A percentile compares a stretch with the other conserved stretches of the same genome.
Evolutionary conservation across 2,113 vertebrate genomes (phyloP).

Genomic region (Lophotis ruficrista): DNA sequence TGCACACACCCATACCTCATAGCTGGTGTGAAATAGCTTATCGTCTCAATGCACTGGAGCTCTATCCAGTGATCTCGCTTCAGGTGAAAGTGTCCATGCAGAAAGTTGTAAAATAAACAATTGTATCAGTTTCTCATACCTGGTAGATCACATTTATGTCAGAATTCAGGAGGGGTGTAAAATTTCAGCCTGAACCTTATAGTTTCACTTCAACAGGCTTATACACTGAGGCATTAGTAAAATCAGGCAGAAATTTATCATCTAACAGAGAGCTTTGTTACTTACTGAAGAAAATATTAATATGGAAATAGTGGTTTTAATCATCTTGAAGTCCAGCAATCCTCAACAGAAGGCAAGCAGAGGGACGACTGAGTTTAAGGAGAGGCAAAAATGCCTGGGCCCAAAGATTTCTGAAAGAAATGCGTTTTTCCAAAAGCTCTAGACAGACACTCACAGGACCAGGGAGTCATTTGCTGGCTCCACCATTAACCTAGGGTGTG

Average conservation of each 20-base stretch:
- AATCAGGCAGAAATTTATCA: neutral
- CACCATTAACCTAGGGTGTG: neutral
- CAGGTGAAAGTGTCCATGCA: neutral
- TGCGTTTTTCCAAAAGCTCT: neutral
- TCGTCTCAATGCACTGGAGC: neutral
- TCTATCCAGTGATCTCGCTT: no score
- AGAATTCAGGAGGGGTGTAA: neutral
- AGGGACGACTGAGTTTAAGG: neutral
- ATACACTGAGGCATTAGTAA: neutral
- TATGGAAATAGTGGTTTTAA: neutral
- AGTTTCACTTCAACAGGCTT: neutral
- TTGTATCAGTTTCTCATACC: neutral
- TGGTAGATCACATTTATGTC: neutral
- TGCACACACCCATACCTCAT: accelerated
- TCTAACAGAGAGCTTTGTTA: neutral
- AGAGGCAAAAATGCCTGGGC: neutral
- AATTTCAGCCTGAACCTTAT: neutral
- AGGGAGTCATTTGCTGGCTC: neutral
- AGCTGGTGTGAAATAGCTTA: neutral
- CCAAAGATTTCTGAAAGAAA: neutral
- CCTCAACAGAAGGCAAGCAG: neutral
- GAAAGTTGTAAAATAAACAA: neutral
- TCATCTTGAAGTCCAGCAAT: neutral
- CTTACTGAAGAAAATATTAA: neutral
- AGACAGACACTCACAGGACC: neutral